phyloP scores from a whole-genome alignment of 2,797 vertebrate genomes.

The Lycodopsis pacificus region DNA sequence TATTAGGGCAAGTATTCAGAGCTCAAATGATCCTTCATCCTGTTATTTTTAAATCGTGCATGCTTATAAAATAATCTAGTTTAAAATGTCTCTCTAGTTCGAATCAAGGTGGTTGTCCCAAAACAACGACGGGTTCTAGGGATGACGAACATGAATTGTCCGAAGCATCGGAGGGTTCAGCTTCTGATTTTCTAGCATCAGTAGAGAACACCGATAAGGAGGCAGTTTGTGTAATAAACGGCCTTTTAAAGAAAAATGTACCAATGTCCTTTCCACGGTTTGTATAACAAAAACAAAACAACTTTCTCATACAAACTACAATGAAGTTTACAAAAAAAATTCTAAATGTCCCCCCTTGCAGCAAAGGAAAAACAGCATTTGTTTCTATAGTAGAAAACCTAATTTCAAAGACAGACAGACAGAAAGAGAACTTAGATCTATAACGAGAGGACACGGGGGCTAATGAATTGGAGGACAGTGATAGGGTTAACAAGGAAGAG shows the following conservation, averaged over 20 bases:
- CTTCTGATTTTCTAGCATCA: not conserved
- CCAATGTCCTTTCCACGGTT: not conserved
- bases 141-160: not conserved
- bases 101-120: too few relatives aligned
- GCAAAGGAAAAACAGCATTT: not conserved
- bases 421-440: not conserved
- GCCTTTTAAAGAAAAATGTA: not conserved
- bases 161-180: not conserved
- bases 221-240: not conserved
- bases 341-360: too few relatives aligned
- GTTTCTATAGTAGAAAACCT: not conserved
- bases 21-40: not conserved
- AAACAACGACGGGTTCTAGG: too few relatives aligned
- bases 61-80: not conserved
- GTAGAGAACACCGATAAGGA: not conserved
- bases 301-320: not conserved
- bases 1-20: not conserved
- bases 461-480: not conserved
- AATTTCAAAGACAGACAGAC: not conserved
- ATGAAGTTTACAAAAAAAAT: too few relatives aligned
- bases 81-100: not conserved
- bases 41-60: not conserved
- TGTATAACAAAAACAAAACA: not conserved
- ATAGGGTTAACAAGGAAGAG: constrained; percentile 67
- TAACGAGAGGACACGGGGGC: not conserved